Evolutionary conservation across 2,113 vertebrate species (phyloP).

Genomic region (Urocitellus parryii): DNA sequence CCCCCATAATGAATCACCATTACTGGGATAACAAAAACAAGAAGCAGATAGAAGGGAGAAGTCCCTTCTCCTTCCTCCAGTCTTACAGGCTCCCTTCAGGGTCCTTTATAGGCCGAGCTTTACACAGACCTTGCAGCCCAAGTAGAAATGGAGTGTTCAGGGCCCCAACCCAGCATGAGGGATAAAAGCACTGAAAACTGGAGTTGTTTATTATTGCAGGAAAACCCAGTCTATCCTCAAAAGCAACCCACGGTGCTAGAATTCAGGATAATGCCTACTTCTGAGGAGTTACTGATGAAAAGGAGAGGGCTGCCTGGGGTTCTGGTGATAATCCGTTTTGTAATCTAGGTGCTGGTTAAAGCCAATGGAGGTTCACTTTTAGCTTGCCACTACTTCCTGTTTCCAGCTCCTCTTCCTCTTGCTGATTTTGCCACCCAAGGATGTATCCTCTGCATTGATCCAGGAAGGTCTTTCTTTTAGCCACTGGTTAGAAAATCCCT

Average conservation of each 20-base stretch:
- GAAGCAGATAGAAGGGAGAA: neutral
- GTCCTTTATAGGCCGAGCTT: neutral
- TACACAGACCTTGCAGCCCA: neutral
- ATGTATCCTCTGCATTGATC: neutral
- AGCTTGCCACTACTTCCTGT: neutral
- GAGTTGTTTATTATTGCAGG: neutral
- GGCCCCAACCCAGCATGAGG: neutral
- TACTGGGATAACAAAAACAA: neutral
- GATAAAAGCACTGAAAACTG: neutral
- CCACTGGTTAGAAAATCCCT: neutral
- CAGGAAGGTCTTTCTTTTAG: neutral
- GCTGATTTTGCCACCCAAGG: neutral
- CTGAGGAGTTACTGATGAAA: neutral
- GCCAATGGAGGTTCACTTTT: neutral
- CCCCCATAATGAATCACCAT: neutral
- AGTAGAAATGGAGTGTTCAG: neutral
- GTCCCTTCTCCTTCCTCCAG: neutral
- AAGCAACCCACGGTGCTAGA: neutral
- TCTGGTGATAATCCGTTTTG: neutral
- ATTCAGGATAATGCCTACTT: neutral
- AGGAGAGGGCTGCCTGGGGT: neutral
- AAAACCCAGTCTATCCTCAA: neutral
- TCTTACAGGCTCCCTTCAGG: neutral
- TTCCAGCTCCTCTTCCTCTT: neutral
- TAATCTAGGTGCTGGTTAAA: neutral